A percentile compares a stretch with the other conserved stretches of the same genome.
Evolutionary conservation across 2,113 vertebrate species (phyloP).

Genomic region (Zootoca vivipara): DNA sequence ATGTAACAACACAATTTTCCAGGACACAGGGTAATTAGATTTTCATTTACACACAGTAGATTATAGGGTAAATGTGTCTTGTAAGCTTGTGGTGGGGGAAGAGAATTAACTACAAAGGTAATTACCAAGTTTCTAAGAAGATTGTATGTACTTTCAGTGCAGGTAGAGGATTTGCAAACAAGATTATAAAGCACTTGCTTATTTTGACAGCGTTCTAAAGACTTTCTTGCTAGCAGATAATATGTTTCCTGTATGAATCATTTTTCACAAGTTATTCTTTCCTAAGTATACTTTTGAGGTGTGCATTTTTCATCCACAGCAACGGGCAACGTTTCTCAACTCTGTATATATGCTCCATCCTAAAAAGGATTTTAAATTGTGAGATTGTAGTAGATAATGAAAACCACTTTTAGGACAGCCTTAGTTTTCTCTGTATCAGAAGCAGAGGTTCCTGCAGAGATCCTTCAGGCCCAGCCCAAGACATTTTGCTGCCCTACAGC

Average conservation of each 20-base stretch:
- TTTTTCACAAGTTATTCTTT: conserved; percentile 41
- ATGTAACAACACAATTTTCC: conserved; percentile 69
- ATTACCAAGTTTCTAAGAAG: conserved; percentile 62
- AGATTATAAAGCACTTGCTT: conserved; percentile 34
- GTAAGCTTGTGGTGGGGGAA: conserved; percentile 55
- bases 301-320: neutral
- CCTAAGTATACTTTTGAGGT: neutral
- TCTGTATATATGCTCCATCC: neutral
- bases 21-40: conserved; percentile 70
- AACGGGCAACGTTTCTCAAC: neutral
- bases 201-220: neutral
- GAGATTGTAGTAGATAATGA: neutral
- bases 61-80: conserved; percentile 56
- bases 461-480: too few species aligned
- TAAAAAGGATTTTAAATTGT: neutral
- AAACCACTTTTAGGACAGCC: neutral
- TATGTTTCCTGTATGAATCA: neutral
- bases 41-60: conserved; percentile 65
- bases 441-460: neutral
- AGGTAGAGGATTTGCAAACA: conserved; percentile 47
- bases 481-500: too few species aligned
- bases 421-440: neutral
- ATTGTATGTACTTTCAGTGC: conserved; percentile 38
- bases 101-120: conserved; percentile 54
- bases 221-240: neutral